A percentile compares a stretch with the other conserved stretches of the same genome.
Evolutionary conservation across 2,888 invertebrate species (phyloP).

Genomic region (Salticus scenicus): DNA sequence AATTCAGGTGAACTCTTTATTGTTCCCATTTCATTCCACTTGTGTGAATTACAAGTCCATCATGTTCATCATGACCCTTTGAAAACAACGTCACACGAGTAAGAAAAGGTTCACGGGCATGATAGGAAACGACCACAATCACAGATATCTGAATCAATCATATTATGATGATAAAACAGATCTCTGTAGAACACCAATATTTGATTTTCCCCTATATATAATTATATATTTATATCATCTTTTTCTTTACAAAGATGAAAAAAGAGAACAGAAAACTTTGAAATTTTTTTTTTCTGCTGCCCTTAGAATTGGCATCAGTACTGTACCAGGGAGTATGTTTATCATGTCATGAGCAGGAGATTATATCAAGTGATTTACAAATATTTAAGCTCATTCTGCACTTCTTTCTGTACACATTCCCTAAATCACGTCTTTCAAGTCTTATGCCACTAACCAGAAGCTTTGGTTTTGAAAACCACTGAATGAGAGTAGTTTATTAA

Average conservation of each 20-base stretch:
- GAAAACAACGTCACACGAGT: conserved; percentile 38
- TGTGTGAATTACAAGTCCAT: conserved; percentile 63
- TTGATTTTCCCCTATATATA: conserved; percentile 63
- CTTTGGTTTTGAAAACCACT: conserved; percentile 68
- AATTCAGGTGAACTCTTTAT: conserved; percentile 60
- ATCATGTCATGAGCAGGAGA: conserved; percentile 65
- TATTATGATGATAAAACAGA: conserved; percentile 63
- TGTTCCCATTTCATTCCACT: conserved; percentile 62
- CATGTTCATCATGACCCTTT: conserved; percentile 47
- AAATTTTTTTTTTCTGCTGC: conserved; percentile 56
- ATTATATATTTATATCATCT: conserved; percentile 67
- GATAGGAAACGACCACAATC: conserved; percentile 64
- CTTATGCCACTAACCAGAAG: conserved; percentile 64
- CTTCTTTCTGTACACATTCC: conserved; percentile 58
- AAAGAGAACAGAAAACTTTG: conserved; percentile 50
- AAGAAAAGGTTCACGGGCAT: conserved; percentile 60
- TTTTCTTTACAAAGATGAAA: conserved; percentile 61
- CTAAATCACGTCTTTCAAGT: conserved; percentile 65
- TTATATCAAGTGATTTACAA: conserved; percentile 69
- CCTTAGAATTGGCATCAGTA: conserved; percentile 55
- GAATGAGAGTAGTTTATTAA: conserved; percentile 58
- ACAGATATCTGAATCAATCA: conserved; percentile 68
- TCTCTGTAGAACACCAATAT: conserved; percentile 66
- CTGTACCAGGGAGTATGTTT: conserved; percentile 58
- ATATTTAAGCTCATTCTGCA: conserved; percentile 68